Conservation (phyloP, 2,113 vertebrate species). For the Donacobius atricapilla region DNA sequence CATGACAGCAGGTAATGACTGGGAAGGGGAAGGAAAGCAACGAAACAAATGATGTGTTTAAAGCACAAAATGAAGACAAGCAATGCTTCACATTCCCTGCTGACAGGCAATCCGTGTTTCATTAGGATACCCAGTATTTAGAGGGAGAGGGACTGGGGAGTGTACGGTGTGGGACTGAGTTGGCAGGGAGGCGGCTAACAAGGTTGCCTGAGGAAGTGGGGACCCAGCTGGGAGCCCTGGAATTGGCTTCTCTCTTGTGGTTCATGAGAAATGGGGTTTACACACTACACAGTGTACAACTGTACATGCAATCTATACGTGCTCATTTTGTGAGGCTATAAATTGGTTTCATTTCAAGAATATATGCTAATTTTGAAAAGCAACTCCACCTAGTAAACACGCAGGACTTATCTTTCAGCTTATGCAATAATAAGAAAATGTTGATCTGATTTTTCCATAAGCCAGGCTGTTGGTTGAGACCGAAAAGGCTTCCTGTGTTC, state of each 20-base stretch:
- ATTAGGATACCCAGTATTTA: neutral
- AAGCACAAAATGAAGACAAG: slow-evolving; percentile 5
- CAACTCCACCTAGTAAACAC: neutral
- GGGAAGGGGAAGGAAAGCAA: slow-evolving; percentile 4
- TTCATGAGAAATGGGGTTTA: neutral
- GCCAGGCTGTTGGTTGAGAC: neutral
- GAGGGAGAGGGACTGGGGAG: neutral
- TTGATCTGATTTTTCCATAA: neutral
- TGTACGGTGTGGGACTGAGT: neutral
- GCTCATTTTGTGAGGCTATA: neutral
- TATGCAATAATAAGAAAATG: neutral
- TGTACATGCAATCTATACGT: fast-evolving
- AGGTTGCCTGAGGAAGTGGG: neutral
- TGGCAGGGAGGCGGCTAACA: neutral
- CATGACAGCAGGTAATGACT: slow-evolving; percentile 1
- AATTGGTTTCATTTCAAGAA: neutral
- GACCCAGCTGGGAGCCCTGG: neutral
- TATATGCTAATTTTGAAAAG: neutral
- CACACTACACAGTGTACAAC: neutral
- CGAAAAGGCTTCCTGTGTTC: neutral
- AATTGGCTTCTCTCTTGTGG: neutral
- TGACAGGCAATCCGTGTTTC: neutral
- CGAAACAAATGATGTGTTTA: neutral
- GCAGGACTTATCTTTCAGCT: neutral
- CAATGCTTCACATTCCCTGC: neutral